Percentiles rank a stretch among this genome's conserved stretches.
Evolutionary conservation across 1,140 invertebrate species (phyloP).

Genomic region (Brachionus rubens): DNA sequence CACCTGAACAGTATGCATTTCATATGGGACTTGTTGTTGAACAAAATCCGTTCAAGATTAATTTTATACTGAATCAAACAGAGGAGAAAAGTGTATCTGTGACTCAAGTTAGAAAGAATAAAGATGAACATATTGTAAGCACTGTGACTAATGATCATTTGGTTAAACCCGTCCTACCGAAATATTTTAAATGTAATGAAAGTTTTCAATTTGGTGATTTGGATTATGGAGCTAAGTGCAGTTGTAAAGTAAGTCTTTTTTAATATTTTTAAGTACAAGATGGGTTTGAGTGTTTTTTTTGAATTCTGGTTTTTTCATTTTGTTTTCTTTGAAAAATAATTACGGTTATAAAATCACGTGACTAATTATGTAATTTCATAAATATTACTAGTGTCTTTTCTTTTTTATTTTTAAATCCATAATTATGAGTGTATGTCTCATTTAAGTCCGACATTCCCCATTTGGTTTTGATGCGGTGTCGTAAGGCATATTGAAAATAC

Average conservation of each 20-base stretch:
- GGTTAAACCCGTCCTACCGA: conserved; percentile 5
- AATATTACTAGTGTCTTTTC: no score
- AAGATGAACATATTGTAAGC: not conserved
- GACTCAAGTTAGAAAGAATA: not conserved
- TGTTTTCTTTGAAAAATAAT: no score
- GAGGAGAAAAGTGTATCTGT: not conserved
- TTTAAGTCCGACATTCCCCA: no score
- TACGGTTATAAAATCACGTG: no score
- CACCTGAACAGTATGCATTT: not conserved
- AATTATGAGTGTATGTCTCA: no score
- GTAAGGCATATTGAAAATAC: no score
- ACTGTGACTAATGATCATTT: not conserved
- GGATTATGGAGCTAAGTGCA: conserved; percentile 34
- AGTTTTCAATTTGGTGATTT: conserved; percentile 14
- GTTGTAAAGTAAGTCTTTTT: conserved; percentile 14
- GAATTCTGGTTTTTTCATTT: no score
- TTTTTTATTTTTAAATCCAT: no score
- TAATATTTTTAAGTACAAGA: not conserved
- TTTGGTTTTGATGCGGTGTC: no score
- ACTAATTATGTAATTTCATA: no score
- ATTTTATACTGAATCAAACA: conserved; percentile 21
- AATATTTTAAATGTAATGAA: conserved; percentile 17
- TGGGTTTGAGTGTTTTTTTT: not conserved
- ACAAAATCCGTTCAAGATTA: conserved; percentile 24
- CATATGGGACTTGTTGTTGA: conserved; percentile 8